Evolutionary conservation across 2,113 vertebrate species (phyloP), one percentile per base, ranked within the genome.

Genomic region (Xiphophorus maculatus): DNA sequence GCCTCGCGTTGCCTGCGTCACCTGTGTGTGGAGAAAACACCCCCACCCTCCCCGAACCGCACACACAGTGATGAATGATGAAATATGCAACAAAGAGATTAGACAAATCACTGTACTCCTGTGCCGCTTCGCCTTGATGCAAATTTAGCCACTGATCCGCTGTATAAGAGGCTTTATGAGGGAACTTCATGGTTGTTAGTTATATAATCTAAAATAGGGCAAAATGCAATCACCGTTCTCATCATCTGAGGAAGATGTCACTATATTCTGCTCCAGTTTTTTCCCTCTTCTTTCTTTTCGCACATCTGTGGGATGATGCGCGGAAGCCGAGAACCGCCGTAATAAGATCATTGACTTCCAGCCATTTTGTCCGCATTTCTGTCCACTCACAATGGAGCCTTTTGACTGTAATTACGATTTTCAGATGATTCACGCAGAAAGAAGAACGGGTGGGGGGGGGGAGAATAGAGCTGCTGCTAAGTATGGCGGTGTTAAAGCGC

Each of bases 21-120:
- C 84, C 88, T 92, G 85, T 81, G 77, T 73, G 61, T 14, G 28
- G 76, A 71, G 69, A 71, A 77, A 70, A 66, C 69, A 82, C 40
- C 63, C 14, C 33, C 48, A 63, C 42, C 71, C 63, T 15, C 73
- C 32, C 73, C 37, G 66, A 71, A 44, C n/a, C 70, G 35, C 35
- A 71, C 51, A 81, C 72, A 62, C 82, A 82, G 69, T 85, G 87
- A 90, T 92, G 88, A 83, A 84, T 86, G 86, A 93, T 91, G 88
- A 91, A 93, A 94, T 93, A 93, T 93, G 88, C 89, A 93, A 93
- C 91, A 91, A 37, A 93, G 92, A 94, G 94, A 94, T 95, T 94
- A 94, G 91, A 91, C 86, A 89, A 92, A 93, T 92, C 91, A 92
- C 89, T 92, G 89, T 80, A 90, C 93, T 92, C 79, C 83, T 77